Evolutionary conservation across 2,888 invertebrate species (phyloP).

Genomic region (Trichopria drosophilae): DNA sequence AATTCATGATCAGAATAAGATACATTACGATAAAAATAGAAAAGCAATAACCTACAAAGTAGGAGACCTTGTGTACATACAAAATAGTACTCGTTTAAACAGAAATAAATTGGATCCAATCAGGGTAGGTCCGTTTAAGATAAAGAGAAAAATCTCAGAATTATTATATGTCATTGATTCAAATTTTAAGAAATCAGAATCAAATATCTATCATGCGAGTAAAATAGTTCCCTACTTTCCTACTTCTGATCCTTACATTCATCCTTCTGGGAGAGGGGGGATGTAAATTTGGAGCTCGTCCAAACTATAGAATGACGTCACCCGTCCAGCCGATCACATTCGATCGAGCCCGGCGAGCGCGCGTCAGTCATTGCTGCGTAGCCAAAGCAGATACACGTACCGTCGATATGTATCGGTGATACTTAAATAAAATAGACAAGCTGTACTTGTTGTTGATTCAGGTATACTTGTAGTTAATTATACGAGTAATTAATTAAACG

Average conservation of each 20-base stretch:
- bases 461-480: too few species aligned
- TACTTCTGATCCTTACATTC: conserved; percentile 10
- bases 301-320: too few species aligned
- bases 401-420: too few species aligned
- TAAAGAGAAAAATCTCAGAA: conserved; percentile 29
- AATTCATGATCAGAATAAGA: conserved; percentile 29
- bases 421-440: too few species aligned
- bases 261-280: not conserved
- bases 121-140: conserved; percentile 24
- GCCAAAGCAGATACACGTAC: too few species aligned
- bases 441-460: too few species aligned
- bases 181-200: conserved; percentile 29
- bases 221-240: conserved; percentile 27
- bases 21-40: conserved; percentile 28
- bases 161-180: conserved; percentile 27
- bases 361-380: too few species aligned
- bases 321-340: too few species aligned
- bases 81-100: conserved; percentile 29
- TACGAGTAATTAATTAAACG: too few species aligned
- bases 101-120: conserved; percentile 28
- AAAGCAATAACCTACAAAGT: conserved; percentile 18
- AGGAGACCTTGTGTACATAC: conserved; percentile 30
- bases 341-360: too few species aligned
- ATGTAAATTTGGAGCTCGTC: conserved; percentile 6
- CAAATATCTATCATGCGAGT: conserved; percentile 33